Conservation (phyloP, 2,888 invertebrate species). For the Pemphredon lugubris region DNA sequence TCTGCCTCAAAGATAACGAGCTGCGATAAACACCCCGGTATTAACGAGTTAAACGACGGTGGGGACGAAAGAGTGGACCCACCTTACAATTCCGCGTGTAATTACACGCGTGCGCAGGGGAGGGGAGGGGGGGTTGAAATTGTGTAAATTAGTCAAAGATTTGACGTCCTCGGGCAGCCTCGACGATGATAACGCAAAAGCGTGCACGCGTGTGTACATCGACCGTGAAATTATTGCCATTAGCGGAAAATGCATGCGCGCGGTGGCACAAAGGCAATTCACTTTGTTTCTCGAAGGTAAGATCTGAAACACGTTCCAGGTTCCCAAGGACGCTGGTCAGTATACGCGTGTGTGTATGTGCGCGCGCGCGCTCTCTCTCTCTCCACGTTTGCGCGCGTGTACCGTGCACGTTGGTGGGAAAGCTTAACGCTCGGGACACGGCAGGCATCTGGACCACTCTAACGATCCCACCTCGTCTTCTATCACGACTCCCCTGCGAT, state of each 20-base stretch:
- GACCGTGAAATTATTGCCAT: slow-evolving; percentile 59
- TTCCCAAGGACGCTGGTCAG: slow-evolving; percentile 39
- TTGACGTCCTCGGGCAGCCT: slow-evolving; percentile 18
- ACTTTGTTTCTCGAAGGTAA: slow-evolving; percentile 52
- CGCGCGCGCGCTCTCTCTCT: too few species aligned
- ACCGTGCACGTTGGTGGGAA: slow-evolving; percentile 22
- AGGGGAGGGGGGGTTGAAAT: too few species aligned
- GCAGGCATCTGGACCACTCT: slow-evolving; percentile 51
- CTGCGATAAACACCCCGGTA: too few species aligned
- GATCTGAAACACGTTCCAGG: slow-evolving; percentile 45
- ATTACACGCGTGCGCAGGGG: too few species aligned
- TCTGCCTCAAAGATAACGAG: too few species aligned
- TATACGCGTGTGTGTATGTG: too few species aligned
- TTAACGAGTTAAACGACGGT: too few species aligned
- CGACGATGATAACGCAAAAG: slow-evolving; percentile 23
- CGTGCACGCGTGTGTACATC: too few species aligned
- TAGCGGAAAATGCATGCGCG: slow-evolving; percentile 67
- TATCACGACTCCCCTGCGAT: slow-evolving; percentile 44
- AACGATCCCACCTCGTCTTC: slow-evolving; percentile 43
- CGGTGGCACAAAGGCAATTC: slow-evolving; percentile 68
- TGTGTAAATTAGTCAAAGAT: slow-evolving; percentile 20
- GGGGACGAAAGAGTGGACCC: too few species aligned
- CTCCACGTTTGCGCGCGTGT: too few species aligned
- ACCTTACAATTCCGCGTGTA: too few species aligned
- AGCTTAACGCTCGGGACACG: slow-evolving; percentile 41